phyloP scores from a whole-genome alignment of 2,113 vertebrate species.

The Cynocephalus volans region DNA sequence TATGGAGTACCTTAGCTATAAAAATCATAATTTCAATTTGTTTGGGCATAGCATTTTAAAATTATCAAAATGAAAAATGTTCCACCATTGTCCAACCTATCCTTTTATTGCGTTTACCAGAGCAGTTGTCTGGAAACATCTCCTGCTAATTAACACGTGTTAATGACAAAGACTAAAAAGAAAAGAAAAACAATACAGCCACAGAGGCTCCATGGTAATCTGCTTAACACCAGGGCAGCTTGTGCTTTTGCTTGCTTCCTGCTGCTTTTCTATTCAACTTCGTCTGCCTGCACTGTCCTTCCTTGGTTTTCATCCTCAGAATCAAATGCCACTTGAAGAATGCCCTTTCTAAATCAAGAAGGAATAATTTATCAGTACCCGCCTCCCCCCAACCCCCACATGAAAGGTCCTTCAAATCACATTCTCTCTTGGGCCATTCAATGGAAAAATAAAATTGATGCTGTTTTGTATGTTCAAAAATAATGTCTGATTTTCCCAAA shows the following conservation, averaged over 20 bases:
- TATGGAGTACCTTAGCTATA: background rate
- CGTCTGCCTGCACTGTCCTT: conserved; percentile 67
- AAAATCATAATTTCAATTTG: background rate
- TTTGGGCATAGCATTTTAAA: background rate
- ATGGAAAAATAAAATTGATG: background rate
- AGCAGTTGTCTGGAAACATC: background rate
- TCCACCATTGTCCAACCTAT: background rate
- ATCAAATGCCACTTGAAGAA: conserved; percentile 60
- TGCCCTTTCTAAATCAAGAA: conserved; percentile 48
- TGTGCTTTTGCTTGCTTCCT: conserved; percentile 61
- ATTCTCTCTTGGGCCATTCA: background rate
- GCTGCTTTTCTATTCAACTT: conserved; percentile 80
- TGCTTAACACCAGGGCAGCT: conserved; percentile 53
- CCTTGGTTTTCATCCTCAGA: conserved; percentile 77
- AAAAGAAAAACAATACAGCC: background rate
- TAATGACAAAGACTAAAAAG: conserved; percentile 46
- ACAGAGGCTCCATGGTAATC: background rate
- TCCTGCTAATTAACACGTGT: conserved; percentile 29
- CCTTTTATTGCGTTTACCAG: background rate
- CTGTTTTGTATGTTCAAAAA: background rate
- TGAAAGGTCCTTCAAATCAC: background rate
- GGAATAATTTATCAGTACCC: background rate
- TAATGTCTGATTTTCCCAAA: background rate
- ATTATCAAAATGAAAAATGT: background rate
- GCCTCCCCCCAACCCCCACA: background rate